Base-by-base conservation (phyloP, 1,140 invertebrate genomes). In the Andricus grossulariae region DNA sequence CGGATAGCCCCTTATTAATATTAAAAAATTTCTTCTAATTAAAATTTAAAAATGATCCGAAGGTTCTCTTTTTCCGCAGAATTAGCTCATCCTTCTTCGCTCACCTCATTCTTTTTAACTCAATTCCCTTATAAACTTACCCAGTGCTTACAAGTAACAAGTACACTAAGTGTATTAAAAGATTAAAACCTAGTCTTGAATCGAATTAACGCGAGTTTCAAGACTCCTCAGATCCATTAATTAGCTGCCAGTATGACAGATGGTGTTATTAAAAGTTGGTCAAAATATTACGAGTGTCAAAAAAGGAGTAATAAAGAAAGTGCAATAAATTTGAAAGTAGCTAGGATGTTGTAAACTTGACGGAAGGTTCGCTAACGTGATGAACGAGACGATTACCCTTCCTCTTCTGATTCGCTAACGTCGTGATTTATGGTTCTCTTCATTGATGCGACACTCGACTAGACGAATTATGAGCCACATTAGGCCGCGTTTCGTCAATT, bases 401-500 rank as follows among this genome's bases (percentile, higher is more conserved):
- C 57, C 32, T 12, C 57, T 66, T 66, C 57, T 66, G 57, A 66
- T 66, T 66, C 57, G 57, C 57, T 25, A 66, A 25, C 21, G 57
- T 39, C 19, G 57, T 66, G 57, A 66, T 66, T 66, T 66, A 66
- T 66, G 21, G 57, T 21, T 32, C 25, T 39, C 25, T 66, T 66
- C 57, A 16, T 66, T 32, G 57, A 66, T 66, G 57, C 25, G 57
- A 39, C 57, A 39, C 57, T 66, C 55, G 13, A 21, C 19, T 57
- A 12, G 19, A 57, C 57, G 12, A 66, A 66, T 66, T 66, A 66
- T 66, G 57, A 66, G 57, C 25, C 57, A 39, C 57, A 66, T 66
- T 66, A 32, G 16, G 32, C 12, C 5, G 25, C 13, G 1, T 45
- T 45, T 45, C 4, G 39, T 7, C 39, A 45, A 45, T 45, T 45